Base-by-base conservation (phyloP, 2,888 invertebrate genomes). In the Cryptocheilus praepositus region DNA sequence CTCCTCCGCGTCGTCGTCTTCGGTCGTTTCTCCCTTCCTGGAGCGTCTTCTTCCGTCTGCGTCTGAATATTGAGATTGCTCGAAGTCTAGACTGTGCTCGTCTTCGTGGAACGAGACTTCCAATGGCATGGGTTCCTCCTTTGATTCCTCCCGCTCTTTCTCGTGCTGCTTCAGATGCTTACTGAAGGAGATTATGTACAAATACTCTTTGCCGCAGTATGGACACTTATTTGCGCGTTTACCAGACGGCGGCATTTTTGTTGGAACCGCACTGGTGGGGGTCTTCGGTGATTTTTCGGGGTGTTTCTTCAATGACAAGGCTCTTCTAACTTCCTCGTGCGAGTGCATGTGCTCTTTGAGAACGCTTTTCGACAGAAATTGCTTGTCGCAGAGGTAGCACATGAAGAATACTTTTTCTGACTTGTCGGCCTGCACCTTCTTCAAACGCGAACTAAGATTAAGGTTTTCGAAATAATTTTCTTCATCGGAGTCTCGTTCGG, bases 281-380 rank as follows among this genome's bases (percentile, higher is more conserved):
- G 51, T 16, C 49, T 81, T 84, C 4, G 70, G 72, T 3, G 73
- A 63, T 22, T 83, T 85, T 1, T 86, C 84, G 0, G 65, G 63
- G 0, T 63, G 43, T 25, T 74, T 77, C 22, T 82, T 80, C 16
- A 85, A 44, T 0, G 84, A 80, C 46, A 88, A 63, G 2, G 83
- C 79, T 61, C 80, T 81, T 46, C 86, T 75, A 0, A 89, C 84
- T 74, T 89, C 88, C 44, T 87, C 87, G 46, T 88, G 89, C 0
- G 85, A 87, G 45, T 86, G 85, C 87, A 89, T 88, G 56, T 89
- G 88, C 36, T 88, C 88, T 43, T 86, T 88, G 15, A 88, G 66
- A 11, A 86, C 74, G n/a, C 76, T 81, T 52, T 88, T 89, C 0
- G 88, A 85, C 3, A 86, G 21, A 46, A 88, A 89, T 56, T 88